Conservation (phyloP, 2,113 vertebrate species). For the Dasyprocta punctata region DNA sequence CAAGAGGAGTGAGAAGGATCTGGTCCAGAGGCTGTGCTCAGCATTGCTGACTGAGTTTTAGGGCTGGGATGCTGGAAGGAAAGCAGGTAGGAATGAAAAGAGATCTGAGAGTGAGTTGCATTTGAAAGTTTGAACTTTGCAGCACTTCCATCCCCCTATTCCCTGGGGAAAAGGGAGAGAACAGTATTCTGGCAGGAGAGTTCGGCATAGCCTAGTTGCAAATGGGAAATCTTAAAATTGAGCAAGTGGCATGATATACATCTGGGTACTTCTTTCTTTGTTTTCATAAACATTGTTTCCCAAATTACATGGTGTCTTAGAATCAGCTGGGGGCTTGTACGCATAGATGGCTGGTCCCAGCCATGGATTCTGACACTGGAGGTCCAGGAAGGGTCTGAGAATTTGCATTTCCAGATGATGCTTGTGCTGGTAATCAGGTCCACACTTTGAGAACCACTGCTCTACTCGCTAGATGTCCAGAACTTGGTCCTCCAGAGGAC, state of each 20-base stretch:
- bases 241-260: fast-evolving
- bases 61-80: background rate
- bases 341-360: too few species aligned
- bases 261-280: background rate
- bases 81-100: background rate
- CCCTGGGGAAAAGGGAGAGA: background rate
- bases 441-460: background rate
- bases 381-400: background rate
- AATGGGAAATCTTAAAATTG: background rate
- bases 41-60: background rate
- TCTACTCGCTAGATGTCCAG: background rate
- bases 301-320: background rate
- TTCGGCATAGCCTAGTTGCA: background rate
- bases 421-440: background rate
- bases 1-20: background rate
- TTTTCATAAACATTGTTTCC: background rate
- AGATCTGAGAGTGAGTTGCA: too few species aligned
- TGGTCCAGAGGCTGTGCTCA: background rate
- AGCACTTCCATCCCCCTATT: background rate
- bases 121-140: background rate
- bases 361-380: background rate
- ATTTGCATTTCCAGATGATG: background rate
- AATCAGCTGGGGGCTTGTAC: background rate
- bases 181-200: background rate
- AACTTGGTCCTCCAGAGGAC: background rate